These are phyloP conservation scores for Xestia xanthographa DNA, from an alignment of 2,888 invertebrate genomes.

Conservation along the genomic window DNA sequence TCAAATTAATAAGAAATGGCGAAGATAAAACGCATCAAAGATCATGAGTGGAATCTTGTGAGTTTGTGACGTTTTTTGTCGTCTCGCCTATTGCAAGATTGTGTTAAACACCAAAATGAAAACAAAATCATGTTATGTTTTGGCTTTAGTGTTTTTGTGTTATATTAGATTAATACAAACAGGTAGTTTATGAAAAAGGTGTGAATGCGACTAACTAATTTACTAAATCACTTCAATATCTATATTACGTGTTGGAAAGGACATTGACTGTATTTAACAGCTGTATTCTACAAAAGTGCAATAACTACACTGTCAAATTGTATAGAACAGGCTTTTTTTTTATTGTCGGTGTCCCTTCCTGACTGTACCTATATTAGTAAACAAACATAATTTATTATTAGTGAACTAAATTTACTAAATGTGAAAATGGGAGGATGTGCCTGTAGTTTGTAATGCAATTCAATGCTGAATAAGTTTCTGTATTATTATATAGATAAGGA, in stretches of 20 bases:
- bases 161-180: background rate
- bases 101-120: background rate
- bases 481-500: conserved; percentile 1
- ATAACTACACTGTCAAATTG: no score
- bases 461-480: background rate
- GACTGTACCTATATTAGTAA: no score
- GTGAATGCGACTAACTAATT: conserved; percentile 24
- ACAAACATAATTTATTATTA: background rate
- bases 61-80: no score
- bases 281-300: no score
- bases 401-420: conserved; percentile 9
- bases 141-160: no score
- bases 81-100: background rate
- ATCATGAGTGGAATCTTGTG: no score
- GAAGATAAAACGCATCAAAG: no score
- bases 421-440: conserved; percentile 25
- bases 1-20: no score
- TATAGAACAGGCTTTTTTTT: no score
- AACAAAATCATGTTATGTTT: background rate
- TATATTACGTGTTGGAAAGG: background rate
- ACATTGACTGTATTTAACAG: no score
- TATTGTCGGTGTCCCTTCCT: no score
- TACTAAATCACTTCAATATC: conserved; percentile 9
- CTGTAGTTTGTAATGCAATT: conserved; percentile 23
- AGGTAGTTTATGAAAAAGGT: background rate